Conservation (phyloP, 2,888 invertebrate genomes). For the Pantelozetes paolii region DNA sequence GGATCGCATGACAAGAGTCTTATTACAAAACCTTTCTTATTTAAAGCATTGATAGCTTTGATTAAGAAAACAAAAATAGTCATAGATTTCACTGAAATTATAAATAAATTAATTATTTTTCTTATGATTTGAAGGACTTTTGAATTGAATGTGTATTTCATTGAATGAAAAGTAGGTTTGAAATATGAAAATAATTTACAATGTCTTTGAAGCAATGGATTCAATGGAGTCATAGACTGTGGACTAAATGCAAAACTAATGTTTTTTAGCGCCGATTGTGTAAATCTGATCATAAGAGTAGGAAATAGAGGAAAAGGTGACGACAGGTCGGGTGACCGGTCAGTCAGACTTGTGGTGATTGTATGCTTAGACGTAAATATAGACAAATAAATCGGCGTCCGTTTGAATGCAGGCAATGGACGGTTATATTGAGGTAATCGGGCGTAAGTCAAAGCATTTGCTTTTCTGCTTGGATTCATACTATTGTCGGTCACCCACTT, state of each 20-base stretch:
- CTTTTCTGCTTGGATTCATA: constrained; percentile 34
- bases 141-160: too few species aligned
- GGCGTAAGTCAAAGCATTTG: constrained; percentile 14
- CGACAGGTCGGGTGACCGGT: constrained; percentile 15
- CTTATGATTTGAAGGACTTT: too few species aligned
- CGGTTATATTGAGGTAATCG: constrained; percentile 31
- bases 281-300: neutral
- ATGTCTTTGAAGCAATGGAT: too few species aligned
- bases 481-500: constrained; percentile 35
- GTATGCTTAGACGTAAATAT: constrained; percentile 23
- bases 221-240: neutral
- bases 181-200: too few species aligned
- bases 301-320: neutral
- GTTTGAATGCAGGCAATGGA: constrained; percentile 21
- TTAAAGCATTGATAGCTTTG: too few species aligned
- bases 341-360: constrained; percentile 18
- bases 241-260: neutral
- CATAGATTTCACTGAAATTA: too few species aligned
- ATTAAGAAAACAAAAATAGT: too few species aligned
- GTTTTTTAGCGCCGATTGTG: neutral
- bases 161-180: too few species aligned
- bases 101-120: too few species aligned
- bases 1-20: too few species aligned
- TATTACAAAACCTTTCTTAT: too few species aligned
- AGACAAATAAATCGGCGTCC: constrained; percentile 30